A percentile compares a stretch with the other conserved stretches of the same genome.
phyloP scores from a whole-genome alignment of 2,888 invertebrate genomes.

The Cheilosia impressa region DNA sequence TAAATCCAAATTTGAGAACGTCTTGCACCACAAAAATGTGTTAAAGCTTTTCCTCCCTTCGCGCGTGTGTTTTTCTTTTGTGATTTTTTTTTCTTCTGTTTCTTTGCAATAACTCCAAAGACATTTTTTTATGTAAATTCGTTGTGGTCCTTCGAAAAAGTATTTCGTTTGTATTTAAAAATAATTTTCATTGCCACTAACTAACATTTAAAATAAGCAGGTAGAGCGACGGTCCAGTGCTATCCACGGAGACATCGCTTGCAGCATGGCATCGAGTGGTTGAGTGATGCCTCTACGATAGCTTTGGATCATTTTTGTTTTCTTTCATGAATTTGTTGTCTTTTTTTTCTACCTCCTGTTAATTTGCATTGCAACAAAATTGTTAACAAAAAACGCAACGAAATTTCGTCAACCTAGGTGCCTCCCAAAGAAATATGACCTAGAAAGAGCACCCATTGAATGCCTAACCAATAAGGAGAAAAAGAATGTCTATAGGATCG shows the following conservation, averaged over 20 bases:
- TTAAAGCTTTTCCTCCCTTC: constrained; percentile 57
- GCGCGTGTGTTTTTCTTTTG: constrained; percentile 62
- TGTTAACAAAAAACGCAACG: constrained; percentile 20
- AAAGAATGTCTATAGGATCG: constrained; percentile 82
- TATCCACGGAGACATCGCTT: constrained; percentile 18
- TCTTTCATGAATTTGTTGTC: neutral
- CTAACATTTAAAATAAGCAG: constrained; percentile 30
- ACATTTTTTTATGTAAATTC: constrained; percentile 36
- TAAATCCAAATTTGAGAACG: constrained; percentile 44
- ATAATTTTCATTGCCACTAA: constrained; percentile 50
- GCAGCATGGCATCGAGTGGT: constrained; percentile 32
- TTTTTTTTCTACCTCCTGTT: constrained; percentile 13
- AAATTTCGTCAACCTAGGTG: constrained; percentile 79
- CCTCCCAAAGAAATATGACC: constrained; percentile 83
- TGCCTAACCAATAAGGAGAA: constrained; percentile 83
- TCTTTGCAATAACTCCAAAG: constrained; percentile 35
- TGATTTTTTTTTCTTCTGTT: no score
- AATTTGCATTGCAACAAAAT: constrained; percentile 12
- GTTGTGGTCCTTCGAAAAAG: constrained; percentile 46
- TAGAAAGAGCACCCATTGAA: constrained; percentile 83
- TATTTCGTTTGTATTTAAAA: constrained; percentile 38
- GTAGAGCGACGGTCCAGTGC: neutral
- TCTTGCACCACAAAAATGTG: constrained; percentile 48
- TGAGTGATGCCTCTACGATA: constrained; percentile 12
- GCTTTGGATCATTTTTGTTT: neutral